These are phyloP conservation scores for Nannoperca australis DNA, from an alignment of 2,797 vertebrate species.

Conservation along the genomic window DNA sequence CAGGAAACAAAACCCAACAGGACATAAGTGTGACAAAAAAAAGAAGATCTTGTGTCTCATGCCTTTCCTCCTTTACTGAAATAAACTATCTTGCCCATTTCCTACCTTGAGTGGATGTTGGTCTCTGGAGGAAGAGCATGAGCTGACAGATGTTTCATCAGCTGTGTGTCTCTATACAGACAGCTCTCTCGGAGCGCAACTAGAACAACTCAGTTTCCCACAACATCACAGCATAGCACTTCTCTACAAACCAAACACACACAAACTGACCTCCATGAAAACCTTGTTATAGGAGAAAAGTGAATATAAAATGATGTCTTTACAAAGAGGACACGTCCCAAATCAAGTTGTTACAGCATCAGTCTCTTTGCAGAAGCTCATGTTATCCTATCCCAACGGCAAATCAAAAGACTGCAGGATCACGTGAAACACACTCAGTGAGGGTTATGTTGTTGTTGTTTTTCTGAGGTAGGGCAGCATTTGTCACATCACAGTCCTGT, in stretches of 20 bases:
- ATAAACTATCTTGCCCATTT: slow-evolving; percentile 34
- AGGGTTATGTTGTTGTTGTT: slow-evolving; percentile 21
- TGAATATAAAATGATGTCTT: background rate
- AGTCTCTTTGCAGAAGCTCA: slow-evolving; percentile 1
- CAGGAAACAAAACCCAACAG: no score
- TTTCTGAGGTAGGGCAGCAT: slow-evolving; percentile 36
- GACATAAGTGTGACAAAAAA: background rate
- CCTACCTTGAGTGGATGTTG: slow-evolving; percentile 32
- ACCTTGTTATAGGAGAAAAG: background rate
- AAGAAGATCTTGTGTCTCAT: background rate
- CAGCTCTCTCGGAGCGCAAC: slow-evolving; percentile 69
- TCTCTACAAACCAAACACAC: slow-evolving; percentile 29
- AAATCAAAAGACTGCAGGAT: slow-evolving; percentile 26
- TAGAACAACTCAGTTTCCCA: slow-evolving; percentile 49
- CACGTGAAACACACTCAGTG: slow-evolving; percentile 18
- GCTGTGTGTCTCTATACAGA: slow-evolving; percentile 54
- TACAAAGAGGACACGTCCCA: slow-evolving; percentile 15
- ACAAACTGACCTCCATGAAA: slow-evolving; percentile 14
- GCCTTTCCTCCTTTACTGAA: slow-evolving; percentile 4
- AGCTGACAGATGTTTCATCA: slow-evolving; percentile 63
- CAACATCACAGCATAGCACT: slow-evolving; percentile 30
- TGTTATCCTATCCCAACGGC: background rate
- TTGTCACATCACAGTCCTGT: slow-evolving; percentile 64
- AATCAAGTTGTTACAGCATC: slow-evolving; percentile 4
- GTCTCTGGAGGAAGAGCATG: slow-evolving; percentile 32